Evolutionary conservation across 2,113 vertebrate genomes (phyloP).

Genomic region (Sapayoa aenigma): DNA sequence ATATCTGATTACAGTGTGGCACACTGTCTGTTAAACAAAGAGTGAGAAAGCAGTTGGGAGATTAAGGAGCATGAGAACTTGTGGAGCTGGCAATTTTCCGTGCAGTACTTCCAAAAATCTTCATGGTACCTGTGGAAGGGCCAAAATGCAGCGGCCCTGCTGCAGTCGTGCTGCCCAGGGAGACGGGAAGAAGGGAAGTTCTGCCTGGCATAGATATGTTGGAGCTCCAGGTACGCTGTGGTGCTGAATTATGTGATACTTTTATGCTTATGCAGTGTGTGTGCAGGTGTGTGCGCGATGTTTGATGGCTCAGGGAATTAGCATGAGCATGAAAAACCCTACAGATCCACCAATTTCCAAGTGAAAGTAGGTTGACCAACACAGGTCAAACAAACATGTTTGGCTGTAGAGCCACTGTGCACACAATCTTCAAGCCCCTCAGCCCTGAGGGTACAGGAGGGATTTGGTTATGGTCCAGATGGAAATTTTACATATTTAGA

Average conservation of each 20-base stretch:
- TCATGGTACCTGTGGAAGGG: neutral
- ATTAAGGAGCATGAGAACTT: neutral
- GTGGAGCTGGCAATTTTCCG: neutral
- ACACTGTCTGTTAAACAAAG: neutral
- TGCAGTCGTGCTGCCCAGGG: neutral
- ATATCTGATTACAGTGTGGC: neutral
- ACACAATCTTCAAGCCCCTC: neutral
- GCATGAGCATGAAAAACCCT: neutral
- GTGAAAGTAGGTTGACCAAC: neutral
- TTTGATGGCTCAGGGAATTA: constrained; percentile 27
- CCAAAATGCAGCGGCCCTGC: neutral
- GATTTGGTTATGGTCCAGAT: neutral
- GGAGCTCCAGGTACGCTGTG: neutral
- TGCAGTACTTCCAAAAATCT: neutral
- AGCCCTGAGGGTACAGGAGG: neutral
- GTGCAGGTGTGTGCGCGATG: constrained; percentile 7
- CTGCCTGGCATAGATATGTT: neutral
- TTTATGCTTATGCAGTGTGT: constrained; percentile 38
- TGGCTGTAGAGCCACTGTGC: neutral
- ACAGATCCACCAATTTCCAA: neutral
- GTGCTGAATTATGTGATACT: neutral
- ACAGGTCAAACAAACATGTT: neutral
- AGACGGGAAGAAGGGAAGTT: neutral
- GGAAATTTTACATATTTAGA: neutral
- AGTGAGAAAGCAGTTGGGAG: constrained; percentile 24